Conservation (phyloP, 2,888 invertebrate species). For the Cremastinae sp. region DNA sequence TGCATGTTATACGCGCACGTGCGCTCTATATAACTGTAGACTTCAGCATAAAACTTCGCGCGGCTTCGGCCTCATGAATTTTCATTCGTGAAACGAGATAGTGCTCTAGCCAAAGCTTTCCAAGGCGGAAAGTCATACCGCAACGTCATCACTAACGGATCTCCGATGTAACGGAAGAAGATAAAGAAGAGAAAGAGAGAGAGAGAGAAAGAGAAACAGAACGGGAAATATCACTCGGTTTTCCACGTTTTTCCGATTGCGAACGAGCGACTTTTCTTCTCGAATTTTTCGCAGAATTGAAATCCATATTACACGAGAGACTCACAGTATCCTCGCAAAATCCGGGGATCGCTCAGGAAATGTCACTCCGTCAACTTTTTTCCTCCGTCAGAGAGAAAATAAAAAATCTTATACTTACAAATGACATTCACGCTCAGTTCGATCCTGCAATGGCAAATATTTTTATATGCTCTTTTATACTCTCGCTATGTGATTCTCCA, state of each 20-base stretch:
- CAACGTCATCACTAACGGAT: constrained; percentile 15
- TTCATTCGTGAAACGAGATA: constrained; percentile 52
- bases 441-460: no score
- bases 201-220: not conserved
- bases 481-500: no score
- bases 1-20: constrained; percentile 2
- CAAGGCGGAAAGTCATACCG: constrained; percentile 21
- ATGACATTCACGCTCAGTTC: not conserved
- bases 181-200: constrained; percentile 4
- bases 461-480: not conserved
- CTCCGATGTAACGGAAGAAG: constrained; percentile 9
- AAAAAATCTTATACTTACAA: constrained; percentile 1
- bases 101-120: constrained; percentile 27
- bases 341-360: not conserved
- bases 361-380: constrained; percentile 27
- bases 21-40: constrained; percentile 3
- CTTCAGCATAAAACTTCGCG: constrained; percentile 10
- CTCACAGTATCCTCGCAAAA: not conserved
- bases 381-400: not conserved
- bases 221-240: constrained; percentile 5
- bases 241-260: constrained; percentile 44
- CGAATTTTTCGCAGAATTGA: constrained; percentile 16
- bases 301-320: constrained; percentile 5
- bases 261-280: constrained; percentile 19
- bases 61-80: constrained; percentile 53